Base-by-base conservation (phyloP, 2,888 invertebrate genomes). In the Teleiodes luculella region DNA sequence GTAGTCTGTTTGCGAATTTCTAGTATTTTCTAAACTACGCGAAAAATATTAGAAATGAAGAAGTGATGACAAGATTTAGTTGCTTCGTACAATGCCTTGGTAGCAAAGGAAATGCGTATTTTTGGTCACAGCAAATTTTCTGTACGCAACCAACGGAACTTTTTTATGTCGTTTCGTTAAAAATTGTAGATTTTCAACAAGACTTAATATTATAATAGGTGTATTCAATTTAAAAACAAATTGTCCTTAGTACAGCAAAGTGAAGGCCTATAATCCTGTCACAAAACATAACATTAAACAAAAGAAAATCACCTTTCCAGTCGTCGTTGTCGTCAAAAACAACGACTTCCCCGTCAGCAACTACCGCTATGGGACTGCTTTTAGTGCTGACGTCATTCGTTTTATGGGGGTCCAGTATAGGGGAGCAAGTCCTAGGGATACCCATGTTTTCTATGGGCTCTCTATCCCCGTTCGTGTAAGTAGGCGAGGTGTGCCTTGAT, bases 241-340 rank as follows among this genome's bases (percentile, higher is more conserved):
- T 16, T 16, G 37, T 8, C 16, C 37, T 37, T 37, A 37, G 7
- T 10, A 24, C 14, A 43, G 43, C 43, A 6, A 43, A 28, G 11
- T 20, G 8, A 43, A n/a, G 18, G 7, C 43, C 37, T 16, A 37
- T 16, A 3, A n/a, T 1, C 3, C n/a, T 20, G 20, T 28, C 43
- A 28, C 39, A 41, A 39, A 16, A 3, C 18, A 20, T 7, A 20
- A 5, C 13, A 35, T n/a, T 48, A 46, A 46, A 30, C 35, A 35
- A 35, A 20, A 31, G 24, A 62, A 45, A 71, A 61, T 75, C 80
- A 89, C 93, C 93, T 85, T 94, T 94, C 95, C 95, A 95, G 70
- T 93, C 94, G 68, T 96, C 96, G 61, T 94, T 95, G 78, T 96
- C 96, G 75, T 97, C 96, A 71, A 97, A 96, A 51, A 95, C 96